Conservation (phyloP, 1,140 invertebrate genomes). For the Drosophila micromelanica region DNA sequence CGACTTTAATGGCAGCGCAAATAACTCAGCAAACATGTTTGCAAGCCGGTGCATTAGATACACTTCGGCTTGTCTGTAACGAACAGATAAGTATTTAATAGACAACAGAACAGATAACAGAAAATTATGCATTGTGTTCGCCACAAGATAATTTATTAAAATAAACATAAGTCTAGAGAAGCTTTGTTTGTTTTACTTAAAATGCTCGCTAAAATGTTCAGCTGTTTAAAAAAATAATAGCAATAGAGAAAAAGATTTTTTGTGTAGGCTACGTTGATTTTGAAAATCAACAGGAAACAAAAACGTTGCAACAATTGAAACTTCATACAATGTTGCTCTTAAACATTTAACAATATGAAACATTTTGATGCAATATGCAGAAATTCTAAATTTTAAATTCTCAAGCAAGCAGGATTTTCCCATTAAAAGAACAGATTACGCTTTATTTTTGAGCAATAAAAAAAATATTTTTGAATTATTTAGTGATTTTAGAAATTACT, state of each 20-base stretch:
- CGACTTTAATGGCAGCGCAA: conserved; percentile 58
- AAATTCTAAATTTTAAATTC: too few relatives aligned
- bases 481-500: too few relatives aligned
- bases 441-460: too few relatives aligned
- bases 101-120: background rate
- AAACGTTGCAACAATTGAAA: conserved; percentile 3
- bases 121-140: background rate
- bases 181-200: conserved; percentile 5
- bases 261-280: conserved; percentile 1
- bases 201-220: background rate
- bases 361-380: too few relatives aligned
- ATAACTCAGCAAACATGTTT: conserved; percentile 30
- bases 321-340: background rate
- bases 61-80: conserved; percentile 13
- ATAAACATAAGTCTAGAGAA: background rate
- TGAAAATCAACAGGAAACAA: conserved; percentile 1
- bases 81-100: conserved; percentile 12
- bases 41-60: background rate
- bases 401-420: too few relatives aligned
- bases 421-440: too few relatives aligned
- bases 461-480: too few relatives aligned
- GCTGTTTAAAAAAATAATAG: background rate
- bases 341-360: too few relatives aligned
- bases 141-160: conserved; percentile 4
- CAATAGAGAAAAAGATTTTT: background rate